Percentiles rank a stretch among this genome's conserved stretches.
phyloP scores from a whole-genome alignment of 2,113 vertebrate genomes.

The Illadopsis cleaveri region DNA sequence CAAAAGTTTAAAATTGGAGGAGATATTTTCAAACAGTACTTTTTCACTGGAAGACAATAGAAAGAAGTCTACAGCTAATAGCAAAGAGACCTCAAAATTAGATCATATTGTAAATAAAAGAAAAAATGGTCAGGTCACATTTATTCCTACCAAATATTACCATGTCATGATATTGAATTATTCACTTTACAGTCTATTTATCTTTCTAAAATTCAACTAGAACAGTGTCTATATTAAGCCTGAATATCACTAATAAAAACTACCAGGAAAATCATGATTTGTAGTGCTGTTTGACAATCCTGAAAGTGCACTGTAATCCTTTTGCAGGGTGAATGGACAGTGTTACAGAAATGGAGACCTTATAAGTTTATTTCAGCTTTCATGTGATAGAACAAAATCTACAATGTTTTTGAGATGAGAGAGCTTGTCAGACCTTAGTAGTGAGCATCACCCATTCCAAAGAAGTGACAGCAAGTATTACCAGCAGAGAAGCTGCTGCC shows the following conservation, averaged over 20 bases:
- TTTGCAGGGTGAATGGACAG: neutral
- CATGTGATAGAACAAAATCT: constrained; percentile 9
- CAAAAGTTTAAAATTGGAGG: neutral
- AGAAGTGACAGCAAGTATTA: constrained; percentile 61
- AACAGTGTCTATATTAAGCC: neutral
- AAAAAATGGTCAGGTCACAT: neutral
- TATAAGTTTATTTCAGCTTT: constrained; percentile 5
- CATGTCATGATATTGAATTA: neutral
- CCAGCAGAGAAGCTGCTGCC: constrained; percentile 46
- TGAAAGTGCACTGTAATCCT: neutral
- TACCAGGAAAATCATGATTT: neutral
- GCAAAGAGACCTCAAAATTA: neutral
- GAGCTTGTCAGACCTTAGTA: constrained; percentile 59
- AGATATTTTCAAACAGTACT: neutral
- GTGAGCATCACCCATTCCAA: constrained; percentile 45
- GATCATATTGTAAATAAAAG: neutral
- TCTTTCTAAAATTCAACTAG: neutral
- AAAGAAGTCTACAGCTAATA: neutral
- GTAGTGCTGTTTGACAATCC: neutral
- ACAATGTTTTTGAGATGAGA: constrained; percentile 41
- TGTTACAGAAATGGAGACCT: neutral
- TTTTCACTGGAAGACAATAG: neutral
- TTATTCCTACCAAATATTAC: neutral
- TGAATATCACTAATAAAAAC: neutral
- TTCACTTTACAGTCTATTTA: neutral